Evolutionary conservation across 2,113 vertebrate species (phyloP).

Genomic region (Lampris incognitus): DNA sequence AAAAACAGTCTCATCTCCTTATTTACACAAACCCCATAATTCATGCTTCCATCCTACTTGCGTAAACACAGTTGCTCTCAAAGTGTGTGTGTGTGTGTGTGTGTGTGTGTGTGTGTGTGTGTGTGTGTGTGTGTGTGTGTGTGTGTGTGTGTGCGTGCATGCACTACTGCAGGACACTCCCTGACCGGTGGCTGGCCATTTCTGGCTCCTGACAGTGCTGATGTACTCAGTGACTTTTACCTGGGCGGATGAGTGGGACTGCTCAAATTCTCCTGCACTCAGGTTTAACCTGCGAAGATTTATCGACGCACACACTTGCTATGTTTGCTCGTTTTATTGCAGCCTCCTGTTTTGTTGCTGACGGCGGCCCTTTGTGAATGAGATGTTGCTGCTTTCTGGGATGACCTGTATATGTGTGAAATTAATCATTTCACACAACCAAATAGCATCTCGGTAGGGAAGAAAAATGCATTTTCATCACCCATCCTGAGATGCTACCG

Average conservation of each 20-base stretch:
- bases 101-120: neutral
- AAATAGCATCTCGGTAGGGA: slow-evolving; percentile 68
- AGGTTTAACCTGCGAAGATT: slow-evolving; percentile 81
- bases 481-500: slow-evolving; percentile 51
- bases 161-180: slow-evolving; percentile 50
- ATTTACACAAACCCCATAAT: slow-evolving; percentile 76
- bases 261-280: slow-evolving; percentile 70
- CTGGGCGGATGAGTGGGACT: slow-evolving; percentile 53
- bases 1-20: slow-evolving; percentile 78
- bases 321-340: slow-evolving; percentile 80
- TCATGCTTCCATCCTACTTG: slow-evolving; percentile 72
- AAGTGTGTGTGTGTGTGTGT: slow-evolving; percentile 44
- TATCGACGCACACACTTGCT: slow-evolving; percentile 75
- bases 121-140: slow-evolving; percentile 11
- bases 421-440: slow-evolving; percentile 82
- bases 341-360: slow-evolving; percentile 81
- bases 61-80: slow-evolving; percentile 67
- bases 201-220: slow-evolving; percentile 54
- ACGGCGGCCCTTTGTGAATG: slow-evolving; percentile 80
- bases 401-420: slow-evolving; percentile 81
- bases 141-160: slow-evolving; percentile 11
- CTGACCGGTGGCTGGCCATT: slow-evolving; percentile 39
- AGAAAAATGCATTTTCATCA: slow-evolving; percentile 74
- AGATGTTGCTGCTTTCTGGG: slow-evolving; percentile 78
- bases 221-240: slow-evolving; percentile 75